Conservation (phyloP, 2,113 vertebrate species). For the Nannobrachium achirus region DNA sequence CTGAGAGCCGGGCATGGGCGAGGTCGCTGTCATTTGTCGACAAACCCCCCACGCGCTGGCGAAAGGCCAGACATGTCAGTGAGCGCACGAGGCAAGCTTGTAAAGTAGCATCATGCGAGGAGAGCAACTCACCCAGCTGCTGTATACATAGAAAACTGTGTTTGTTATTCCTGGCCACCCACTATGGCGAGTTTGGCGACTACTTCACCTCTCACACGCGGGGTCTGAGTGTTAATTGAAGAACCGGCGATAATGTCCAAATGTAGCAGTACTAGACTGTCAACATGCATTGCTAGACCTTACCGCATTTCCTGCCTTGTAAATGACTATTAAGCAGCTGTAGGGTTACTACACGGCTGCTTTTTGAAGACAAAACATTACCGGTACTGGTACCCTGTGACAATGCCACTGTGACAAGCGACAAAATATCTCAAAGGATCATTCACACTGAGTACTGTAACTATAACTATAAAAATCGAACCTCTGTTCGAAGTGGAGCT, state of each 20-base stretch:
- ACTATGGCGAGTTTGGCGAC: slow-evolving; percentile 8
- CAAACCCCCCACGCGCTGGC: slow-evolving; percentile 60
- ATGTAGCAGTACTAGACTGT: slow-evolving; percentile 22
- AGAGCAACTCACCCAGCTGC: slow-evolving; percentile 32
- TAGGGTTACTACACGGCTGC: slow-evolving; percentile 1
- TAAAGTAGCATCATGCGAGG: slow-evolving; percentile 33
- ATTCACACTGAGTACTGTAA: neutral
- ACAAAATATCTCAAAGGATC: too few species aligned
- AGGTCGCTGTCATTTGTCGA: slow-evolving; percentile 74
- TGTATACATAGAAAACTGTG: neutral
- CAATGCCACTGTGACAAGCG: neutral
- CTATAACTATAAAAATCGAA: too few species aligned
- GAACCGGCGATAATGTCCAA: slow-evolving; percentile 20
- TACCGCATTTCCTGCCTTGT: neutral
- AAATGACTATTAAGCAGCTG: slow-evolving; percentile 13
- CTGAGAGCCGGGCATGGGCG: slow-evolving; percentile 60
- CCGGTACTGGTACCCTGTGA: neutral
- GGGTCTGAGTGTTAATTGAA: slow-evolving; percentile 50
- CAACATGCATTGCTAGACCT: slow-evolving; percentile 9
- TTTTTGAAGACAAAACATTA: neutral
- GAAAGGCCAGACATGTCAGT: slow-evolving; percentile 67
- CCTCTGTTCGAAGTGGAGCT: too few species aligned
- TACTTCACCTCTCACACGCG: slow-evolving; percentile 6
- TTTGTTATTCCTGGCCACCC: too few species aligned
- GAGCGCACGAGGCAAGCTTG: slow-evolving; percentile 7